These are phyloP conservation scores for Seriola quinqueradiata DNA, from an alignment of 2,113 vertebrate species.

Conservation along the genomic window DNA sequence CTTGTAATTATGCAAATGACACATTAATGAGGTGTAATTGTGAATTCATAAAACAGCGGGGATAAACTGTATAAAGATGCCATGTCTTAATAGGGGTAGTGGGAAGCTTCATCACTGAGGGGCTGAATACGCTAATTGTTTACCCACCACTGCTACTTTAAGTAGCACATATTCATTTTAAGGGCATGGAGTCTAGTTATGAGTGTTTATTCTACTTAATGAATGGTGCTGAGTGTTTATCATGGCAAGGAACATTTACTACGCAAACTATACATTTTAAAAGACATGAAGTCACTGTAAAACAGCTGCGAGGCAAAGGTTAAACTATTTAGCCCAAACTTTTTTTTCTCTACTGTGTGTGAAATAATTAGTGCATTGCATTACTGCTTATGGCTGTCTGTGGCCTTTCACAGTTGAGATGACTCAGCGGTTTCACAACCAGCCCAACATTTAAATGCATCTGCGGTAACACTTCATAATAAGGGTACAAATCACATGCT, in stretches of 20 bases:
- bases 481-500: neutral
- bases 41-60: constrained; percentile 88
- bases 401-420: constrained; percentile 34
- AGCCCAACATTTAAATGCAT: constrained; percentile 27
- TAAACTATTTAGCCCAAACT: constrained; percentile 40
- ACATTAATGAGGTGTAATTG: constrained; percentile 89
- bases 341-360: constrained; percentile 32
- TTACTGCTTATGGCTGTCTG: constrained; percentile 35
- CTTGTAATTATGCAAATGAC: constrained; percentile 89
- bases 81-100: constrained; percentile 79
- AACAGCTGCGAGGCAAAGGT: constrained; percentile 31
- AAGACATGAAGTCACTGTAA: constrained; percentile 44
- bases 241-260: constrained; percentile 64
- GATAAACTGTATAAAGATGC: constrained; percentile 85
- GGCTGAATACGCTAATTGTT: constrained; percentile 84
- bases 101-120: constrained; percentile 79
- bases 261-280: constrained; percentile 63
- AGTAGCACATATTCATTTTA: constrained; percentile 79
- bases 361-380: constrained; percentile 44
- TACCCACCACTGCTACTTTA: constrained; percentile 85
- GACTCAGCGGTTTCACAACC: constrained; percentile 43
- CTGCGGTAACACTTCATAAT: neutral
- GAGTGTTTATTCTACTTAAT: constrained; percentile 75
- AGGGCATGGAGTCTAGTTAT: constrained; percentile 73
- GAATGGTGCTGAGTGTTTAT: constrained; percentile 71